These are phyloP conservation scores for Mimas tiliae DNA, from an alignment of 2,888 invertebrate genomes.

Conservation along the genomic window DNA sequence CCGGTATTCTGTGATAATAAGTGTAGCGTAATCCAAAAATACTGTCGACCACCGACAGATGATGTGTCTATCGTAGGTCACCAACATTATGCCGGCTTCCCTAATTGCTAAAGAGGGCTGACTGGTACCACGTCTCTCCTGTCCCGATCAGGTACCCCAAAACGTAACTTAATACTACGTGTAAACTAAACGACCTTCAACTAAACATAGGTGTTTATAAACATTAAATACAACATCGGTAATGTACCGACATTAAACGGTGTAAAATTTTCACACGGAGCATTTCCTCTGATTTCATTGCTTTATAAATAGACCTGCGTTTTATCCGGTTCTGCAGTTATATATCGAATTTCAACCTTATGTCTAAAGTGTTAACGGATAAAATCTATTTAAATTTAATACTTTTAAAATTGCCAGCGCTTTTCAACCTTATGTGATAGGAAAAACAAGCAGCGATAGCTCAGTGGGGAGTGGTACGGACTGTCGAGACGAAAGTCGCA, in stretches of 20 bases:
- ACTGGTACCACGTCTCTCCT: too few relatives aligned
- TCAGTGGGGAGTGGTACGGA: too few relatives aligned
- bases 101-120: too few relatives aligned
- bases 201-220: constrained; percentile 26
- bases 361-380: neutral
- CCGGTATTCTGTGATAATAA: too few relatives aligned
- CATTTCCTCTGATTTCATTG: constrained; percentile 28
- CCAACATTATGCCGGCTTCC: too few relatives aligned
- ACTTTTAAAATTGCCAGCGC: too few relatives aligned
- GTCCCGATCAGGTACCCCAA: too few relatives aligned
- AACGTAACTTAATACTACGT: neutral
- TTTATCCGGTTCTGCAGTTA: constrained; percentile 30
- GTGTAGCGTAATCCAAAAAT: too few relatives aligned
- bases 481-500: too few relatives aligned
- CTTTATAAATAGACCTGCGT: constrained; percentile 33
- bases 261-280: constrained; percentile 6
- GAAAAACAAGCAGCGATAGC: too few relatives aligned
- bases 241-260: constrained; percentile 22
- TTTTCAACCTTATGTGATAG: neutral
- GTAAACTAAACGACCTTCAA: constrained; percentile 23
- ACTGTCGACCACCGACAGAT: too few relatives aligned
- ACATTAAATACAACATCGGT: constrained; percentile 22
- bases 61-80: too few relatives aligned
- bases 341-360: neutral
- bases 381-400: neutral